Percentiles rank a stretch among this genome's conserved stretches.
Evolutionary conservation across 92 coral and sea anemone species (phyloP).

Genomic region (Umimayanthus chanpuru): DNA sequence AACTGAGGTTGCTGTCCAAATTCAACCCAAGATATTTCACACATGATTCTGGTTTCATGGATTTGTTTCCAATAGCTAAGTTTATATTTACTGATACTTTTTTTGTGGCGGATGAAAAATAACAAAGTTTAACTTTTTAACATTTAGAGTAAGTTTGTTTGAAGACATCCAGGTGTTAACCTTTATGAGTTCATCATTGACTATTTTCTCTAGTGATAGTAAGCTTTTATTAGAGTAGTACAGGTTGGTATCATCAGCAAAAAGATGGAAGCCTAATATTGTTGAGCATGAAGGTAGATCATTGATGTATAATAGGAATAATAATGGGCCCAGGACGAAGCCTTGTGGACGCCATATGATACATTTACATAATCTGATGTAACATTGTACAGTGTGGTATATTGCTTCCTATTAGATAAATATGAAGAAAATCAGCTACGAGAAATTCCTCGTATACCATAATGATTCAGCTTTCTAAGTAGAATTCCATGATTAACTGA

Average conservation of each 20-base stretch:
- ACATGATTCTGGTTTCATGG: constrained; percentile 22
- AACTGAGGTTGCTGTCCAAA: not conserved
- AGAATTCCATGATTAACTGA: not conserved
- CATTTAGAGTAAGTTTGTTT: constrained; percentile 22
- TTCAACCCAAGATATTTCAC: not conserved
- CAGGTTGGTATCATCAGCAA: constrained; percentile 34
- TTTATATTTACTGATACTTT: constrained; percentile 9
- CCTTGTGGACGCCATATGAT: constrained; percentile 10
- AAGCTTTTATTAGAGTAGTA: too few relatives aligned
- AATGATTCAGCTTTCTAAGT: not conserved
- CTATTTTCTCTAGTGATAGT: constrained; percentile 23
- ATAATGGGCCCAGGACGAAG: not conserved
- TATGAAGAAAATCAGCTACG: not conserved
- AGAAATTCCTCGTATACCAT: not conserved
- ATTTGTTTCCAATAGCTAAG: constrained; percentile 10
- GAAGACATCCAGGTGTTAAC: constrained; percentile 25
- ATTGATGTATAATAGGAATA: not conserved
- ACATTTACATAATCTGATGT: constrained; percentile 20
- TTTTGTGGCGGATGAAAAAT: constrained; percentile 17
- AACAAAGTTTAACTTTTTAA: not conserved
- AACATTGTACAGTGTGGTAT: constrained; percentile 4
- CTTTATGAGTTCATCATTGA: constrained; percentile 19
- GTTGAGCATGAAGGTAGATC: constrained; percentile 6
- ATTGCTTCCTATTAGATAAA: constrained; percentile 1
- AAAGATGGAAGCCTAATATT: constrained; percentile 25